Conservation (phyloP, 1,140 invertebrate genomes). For the Bombus haemorrhoidalis region DNA sequence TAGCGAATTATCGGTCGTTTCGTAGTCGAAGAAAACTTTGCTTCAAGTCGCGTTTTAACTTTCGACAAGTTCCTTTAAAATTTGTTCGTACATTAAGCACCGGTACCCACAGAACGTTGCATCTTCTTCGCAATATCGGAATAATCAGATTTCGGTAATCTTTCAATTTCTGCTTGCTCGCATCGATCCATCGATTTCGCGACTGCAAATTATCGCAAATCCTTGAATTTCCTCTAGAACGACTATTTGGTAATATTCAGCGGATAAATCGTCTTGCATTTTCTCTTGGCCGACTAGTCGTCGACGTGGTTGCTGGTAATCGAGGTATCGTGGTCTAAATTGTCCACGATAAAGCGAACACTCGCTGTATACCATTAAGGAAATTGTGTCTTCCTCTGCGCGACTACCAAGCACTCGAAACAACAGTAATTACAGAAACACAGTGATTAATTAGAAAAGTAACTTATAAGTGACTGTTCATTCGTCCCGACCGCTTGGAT, state of each 20-base stretch:
- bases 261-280: neutral
- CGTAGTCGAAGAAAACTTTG: no score
- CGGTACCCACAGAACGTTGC: no score
- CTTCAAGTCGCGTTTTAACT: no score
- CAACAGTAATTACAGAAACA: neutral
- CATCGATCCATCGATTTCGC: neutral
- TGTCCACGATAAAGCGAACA: neutral
- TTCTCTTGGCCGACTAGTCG: neutral
- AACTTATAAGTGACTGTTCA: neutral
- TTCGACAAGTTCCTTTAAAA: no score
- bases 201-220: neutral
- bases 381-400: neutral
- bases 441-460: constrained; percentile 2
- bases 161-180: neutral
- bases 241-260: neutral
- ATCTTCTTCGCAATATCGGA: no score
- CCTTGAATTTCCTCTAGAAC: neutral
- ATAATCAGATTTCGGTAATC: neutral
- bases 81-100: no score
- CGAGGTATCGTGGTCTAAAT: neutral
- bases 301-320: neutral
- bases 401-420: neutral
- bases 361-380: neutral
- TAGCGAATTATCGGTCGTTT: no score
- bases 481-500: neutral